A percentile compares a stretch with the other conserved stretches of the same genome.
These are phyloP conservation scores for Pseudorectes ferrugineus DNA, from an alignment of 2,113 vertebrate genomes.

Conservation along the genomic window DNA sequence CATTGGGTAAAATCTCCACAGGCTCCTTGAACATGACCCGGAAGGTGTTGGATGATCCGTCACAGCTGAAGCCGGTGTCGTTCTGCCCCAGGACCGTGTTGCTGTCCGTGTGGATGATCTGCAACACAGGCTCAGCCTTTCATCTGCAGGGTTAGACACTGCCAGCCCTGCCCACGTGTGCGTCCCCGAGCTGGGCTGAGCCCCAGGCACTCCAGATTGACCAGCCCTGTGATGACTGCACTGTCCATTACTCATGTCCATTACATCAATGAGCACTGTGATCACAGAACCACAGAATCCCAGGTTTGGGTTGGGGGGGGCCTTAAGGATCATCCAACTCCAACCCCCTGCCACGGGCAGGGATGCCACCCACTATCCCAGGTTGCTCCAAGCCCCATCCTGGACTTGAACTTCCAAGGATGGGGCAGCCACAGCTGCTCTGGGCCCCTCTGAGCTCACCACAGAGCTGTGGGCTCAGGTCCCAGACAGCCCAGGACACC, in stretches of 20 bases:
- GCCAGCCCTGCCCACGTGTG: background rate
- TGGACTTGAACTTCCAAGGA: background rate
- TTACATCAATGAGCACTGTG: rapidly evolving
- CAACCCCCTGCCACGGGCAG: background rate
- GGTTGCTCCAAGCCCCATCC: background rate
- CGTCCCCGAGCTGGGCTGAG: background rate
- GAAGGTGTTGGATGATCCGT: slow-evolving; percentile 93
- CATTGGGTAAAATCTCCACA: slow-evolving; percentile 91
- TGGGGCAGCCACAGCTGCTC: background rate
- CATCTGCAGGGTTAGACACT: rapidly evolving
- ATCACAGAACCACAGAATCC: background rate
- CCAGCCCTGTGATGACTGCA: background rate
- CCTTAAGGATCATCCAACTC: background rate
- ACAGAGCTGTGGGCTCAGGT: background rate
- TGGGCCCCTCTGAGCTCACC: background rate
- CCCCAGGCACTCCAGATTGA: background rate
- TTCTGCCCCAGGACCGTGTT: slow-evolving; percentile 96
- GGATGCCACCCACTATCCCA: background rate
- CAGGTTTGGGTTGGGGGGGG: background rate
- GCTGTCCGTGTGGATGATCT: slow-evolving; percentile 98
- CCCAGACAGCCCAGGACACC: background rate
- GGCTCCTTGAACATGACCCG: slow-evolving; percentile 99
- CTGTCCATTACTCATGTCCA: rapidly evolving
- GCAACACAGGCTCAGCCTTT: background rate
- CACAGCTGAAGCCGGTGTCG: slow-evolving; percentile 96